Evolutionary conservation across 2,113 vertebrate species (phyloP).

Genomic region (Gadus macrocephalus): DNA sequence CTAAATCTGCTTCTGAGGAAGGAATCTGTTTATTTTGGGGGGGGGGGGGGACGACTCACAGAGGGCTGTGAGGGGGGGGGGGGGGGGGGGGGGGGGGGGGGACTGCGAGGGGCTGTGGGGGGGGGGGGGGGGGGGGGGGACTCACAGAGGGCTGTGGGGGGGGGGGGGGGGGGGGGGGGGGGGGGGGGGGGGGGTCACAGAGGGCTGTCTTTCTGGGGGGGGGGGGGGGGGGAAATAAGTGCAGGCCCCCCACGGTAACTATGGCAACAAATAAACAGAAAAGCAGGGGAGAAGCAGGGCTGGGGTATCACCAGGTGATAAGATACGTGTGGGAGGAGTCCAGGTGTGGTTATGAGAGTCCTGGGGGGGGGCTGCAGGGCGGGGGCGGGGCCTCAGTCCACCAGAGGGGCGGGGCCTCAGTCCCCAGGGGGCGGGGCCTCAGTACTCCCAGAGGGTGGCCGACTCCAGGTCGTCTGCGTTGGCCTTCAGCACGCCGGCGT

Average conservation of each 20-base stretch:
- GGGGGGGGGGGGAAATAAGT: slow-evolving; percentile 45
- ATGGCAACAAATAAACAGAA: slow-evolving; percentile 58
- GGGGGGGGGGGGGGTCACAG: slow-evolving; percentile 36
- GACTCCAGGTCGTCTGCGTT: slow-evolving; percentile 84
- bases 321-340: slow-evolving; percentile 5
- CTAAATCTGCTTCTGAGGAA: not conserved
- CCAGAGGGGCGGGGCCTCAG: not conserved
- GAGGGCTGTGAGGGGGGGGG: slow-evolving; percentile 15
- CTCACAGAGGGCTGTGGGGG: slow-evolving; percentile 1
- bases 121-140: slow-evolving; percentile 38
- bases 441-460: slow-evolving; percentile 97
- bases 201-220: too few species aligned
- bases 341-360: not conserved
- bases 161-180: slow-evolving; percentile 46
- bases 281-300: slow-evolving; percentile 46
- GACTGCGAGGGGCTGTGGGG: slow-evolving; percentile 19
- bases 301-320: not conserved
- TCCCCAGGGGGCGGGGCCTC: slow-evolving; percentile 59
- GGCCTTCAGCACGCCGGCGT: slow-evolving; percentile 95
- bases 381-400: not conserved
- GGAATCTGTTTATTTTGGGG: slow-evolving; percentile 27
- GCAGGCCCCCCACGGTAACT: slow-evolving; percentile 58
- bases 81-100: slow-evolving; percentile 48
- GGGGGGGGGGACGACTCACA: slow-evolving; percentile 37
- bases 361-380: not conserved